Percentiles rank a stretch among this genome's conserved stretches.
These are phyloP conservation scores for Takifugu rubripes DNA, from an alignment of 2,797 vertebrate species.

Conservation along the genomic window DNA sequence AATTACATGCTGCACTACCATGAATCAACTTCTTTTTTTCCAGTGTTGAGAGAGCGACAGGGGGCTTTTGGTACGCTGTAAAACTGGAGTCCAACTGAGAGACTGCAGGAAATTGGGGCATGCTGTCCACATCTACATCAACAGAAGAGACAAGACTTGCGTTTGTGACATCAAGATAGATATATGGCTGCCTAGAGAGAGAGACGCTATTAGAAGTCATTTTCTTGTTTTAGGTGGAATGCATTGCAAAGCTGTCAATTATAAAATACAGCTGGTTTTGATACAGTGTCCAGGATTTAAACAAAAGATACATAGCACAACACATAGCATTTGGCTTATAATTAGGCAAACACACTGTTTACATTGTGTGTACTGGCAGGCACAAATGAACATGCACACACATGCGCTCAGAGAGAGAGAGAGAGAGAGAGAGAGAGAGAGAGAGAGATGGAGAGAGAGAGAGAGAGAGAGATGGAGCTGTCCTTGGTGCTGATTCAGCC, in stretches of 20 bases:
- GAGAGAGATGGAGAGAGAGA: too few relatives aligned
- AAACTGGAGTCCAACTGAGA: conserved; percentile 26
- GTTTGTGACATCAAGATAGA: not conserved
- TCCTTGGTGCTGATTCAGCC: conserved; percentile 70
- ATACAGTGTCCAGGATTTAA: conserved; percentile 18
- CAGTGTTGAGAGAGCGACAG: conserved; percentile 12
- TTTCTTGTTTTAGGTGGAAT: conserved; percentile 31
- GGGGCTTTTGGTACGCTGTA: conserved; percentile 17
- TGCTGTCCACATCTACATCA: conserved; percentile 18
- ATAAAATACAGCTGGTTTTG: conserved; percentile 7
- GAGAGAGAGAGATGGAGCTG: conserved; percentile 34
- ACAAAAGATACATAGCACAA: conserved; percentile 5
- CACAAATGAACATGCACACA: not conserved
- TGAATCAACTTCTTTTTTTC: conserved; percentile 5
- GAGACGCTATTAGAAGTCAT: conserved; percentile 27
- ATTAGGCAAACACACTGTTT: conserved; percentile 18
- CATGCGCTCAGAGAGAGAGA: too few relatives aligned
- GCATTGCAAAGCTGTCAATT: conserved; percentile 11
- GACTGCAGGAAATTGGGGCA: conserved; percentile 34
- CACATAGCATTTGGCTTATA: conserved; percentile 19
- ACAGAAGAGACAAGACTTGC: not conserved
- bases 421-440: too few relatives aligned
- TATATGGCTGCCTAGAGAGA: conserved; percentile 13
- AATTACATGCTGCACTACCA: conserved; percentile 37
- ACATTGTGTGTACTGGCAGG: not conserved